Conservation (phyloP, 2,888 invertebrate genomes). For the Tanypteryx hageni region DNA sequence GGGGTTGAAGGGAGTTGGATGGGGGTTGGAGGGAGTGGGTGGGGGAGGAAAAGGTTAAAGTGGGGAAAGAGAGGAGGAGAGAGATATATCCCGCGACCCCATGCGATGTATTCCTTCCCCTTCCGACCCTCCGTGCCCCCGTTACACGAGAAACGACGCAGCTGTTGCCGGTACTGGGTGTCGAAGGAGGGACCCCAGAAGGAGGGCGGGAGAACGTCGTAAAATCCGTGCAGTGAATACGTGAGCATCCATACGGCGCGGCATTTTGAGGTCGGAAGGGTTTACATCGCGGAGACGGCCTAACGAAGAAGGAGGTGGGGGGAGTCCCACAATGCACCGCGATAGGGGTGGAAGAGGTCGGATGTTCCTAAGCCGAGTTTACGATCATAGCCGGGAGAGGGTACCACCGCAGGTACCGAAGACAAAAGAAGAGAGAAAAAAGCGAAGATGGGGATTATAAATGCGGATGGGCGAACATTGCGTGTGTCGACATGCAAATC, state of each 20-base stretch:
- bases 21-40: not conserved
- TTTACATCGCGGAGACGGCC: conserved; percentile 5
- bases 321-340: conserved; percentile 50
- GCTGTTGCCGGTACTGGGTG: conserved; percentile 38
- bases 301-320: not conserved
- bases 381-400: conserved; percentile 41
- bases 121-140: conserved; percentile 25
- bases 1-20: not conserved
- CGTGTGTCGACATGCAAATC: conserved; percentile 21
- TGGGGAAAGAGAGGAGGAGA: not conserved
- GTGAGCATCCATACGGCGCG: conserved; percentile 54
- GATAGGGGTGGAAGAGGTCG: not conserved
- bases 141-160: conserved; percentile 30
- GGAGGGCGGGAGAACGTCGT: conserved; percentile 8
- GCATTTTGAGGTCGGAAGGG: conserved; percentile 54
- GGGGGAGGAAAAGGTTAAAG: not conserved
- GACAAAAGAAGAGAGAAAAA: conserved; percentile 30
- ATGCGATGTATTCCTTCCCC: not conserved
- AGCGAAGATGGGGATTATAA: conserved; percentile 49
- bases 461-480: not conserved
- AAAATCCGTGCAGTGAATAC: conserved; percentile 24
- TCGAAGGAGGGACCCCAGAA: conserved; percentile 14
- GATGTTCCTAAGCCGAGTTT: conserved; percentile 41
- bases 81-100: not conserved
- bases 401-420: conserved; percentile 32